Base-by-base conservation (phyloP, 2,797 vertebrate genomes). In the Trematomus bernacchii region DNA sequence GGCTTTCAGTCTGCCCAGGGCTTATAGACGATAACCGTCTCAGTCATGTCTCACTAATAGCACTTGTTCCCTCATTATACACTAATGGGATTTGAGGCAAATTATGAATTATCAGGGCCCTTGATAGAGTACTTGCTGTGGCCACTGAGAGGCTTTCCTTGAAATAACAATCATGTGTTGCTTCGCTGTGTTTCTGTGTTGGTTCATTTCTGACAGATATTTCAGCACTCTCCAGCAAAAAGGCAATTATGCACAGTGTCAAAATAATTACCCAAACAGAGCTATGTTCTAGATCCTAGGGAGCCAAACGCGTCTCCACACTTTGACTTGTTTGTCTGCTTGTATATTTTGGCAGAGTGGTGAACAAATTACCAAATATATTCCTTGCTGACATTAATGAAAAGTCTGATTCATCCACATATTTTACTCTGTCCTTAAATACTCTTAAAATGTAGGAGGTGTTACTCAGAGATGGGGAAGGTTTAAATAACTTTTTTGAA, bases 61-160 rank as follows among this genome's bases (percentile, higher is more conserved):
- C 50, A 68, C 64, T 78, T 88, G 79, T 80, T 87, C 77, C 73
- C 76, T 88, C 71, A 83, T 91, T 85, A 86, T 69, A 9, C 66
- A 33, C 83, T 84, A 73, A 88, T 84, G 70, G 73, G 82, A 88
- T 89, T 85, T 87, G 80, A 82, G 79, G 48, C 67, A 80, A 74
- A 85, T 81, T 52, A 82, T 84, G 78, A 78, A 83, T 89, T 77
- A 83, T 37, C 33, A 68, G 66, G 48, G 57, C 61, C 62, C 65
- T 73, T 61, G 71, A 82, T 72, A 63, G 65, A 69, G 62, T 30
- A 67, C 80, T 81, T 43, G 72, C 30, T 72, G 47, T 27, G 23
- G 52, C 0, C 3, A 43, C 16, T 8, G 44, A 82, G 71, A 82
- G 33, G 13, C 47, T 81, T 79, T 77, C 65, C 48, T 37, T 12